Percentiles rank a stretch among this genome's conserved stretches.
These are phyloP conservation scores for Kryptolebias ocellatus DNA, from an alignment of 2,797 vertebrate genomes.

Conservation along the genomic window DNA sequence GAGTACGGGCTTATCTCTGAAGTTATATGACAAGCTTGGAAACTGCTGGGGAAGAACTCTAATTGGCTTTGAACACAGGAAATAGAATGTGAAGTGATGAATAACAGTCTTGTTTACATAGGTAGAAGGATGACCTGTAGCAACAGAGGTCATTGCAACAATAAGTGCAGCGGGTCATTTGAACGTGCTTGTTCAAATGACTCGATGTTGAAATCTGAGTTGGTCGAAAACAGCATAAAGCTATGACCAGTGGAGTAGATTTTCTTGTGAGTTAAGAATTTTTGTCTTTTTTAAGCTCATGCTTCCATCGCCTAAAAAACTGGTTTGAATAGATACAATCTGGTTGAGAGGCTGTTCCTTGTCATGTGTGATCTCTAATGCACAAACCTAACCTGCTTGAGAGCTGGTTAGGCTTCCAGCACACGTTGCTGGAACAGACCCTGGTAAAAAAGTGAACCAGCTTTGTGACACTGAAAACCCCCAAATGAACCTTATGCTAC, in stretches of 20 bases:
- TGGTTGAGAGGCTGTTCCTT: too few species aligned
- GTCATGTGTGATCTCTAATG: too few species aligned
- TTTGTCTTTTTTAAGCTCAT: too few species aligned
- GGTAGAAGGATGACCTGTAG: conserved; percentile 51
- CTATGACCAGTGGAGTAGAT: neutral
- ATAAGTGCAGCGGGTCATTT: conserved; percentile 22
- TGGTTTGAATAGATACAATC: too few species aligned
- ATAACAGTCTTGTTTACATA: conserved; percentile 73
- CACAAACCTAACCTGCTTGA: too few species aligned
- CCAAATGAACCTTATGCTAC: too few species aligned
- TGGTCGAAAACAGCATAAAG: conserved; percentile 13
- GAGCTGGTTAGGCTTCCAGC: too few species aligned
- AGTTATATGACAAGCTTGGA: conserved; percentile 47
- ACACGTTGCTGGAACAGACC: too few species aligned
- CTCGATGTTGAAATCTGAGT: conserved; percentile 23
- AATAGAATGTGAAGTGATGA: conserved; percentile 59
- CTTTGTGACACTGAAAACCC: too few species aligned
- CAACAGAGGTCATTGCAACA: conserved; percentile 56
- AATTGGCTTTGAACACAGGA: conserved; percentile 66
- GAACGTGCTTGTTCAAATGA: conserved; percentile 20
- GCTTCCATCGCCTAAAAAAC: too few species aligned
- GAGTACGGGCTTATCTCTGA: conserved; percentile 28
- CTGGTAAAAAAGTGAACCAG: too few species aligned
- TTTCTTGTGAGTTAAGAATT: neutral
- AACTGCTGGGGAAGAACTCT: conserved; percentile 54